These are phyloP conservation scores for Periparus ater DNA, from an alignment of 2,797 vertebrate genomes.

Conservation along the genomic window DNA sequence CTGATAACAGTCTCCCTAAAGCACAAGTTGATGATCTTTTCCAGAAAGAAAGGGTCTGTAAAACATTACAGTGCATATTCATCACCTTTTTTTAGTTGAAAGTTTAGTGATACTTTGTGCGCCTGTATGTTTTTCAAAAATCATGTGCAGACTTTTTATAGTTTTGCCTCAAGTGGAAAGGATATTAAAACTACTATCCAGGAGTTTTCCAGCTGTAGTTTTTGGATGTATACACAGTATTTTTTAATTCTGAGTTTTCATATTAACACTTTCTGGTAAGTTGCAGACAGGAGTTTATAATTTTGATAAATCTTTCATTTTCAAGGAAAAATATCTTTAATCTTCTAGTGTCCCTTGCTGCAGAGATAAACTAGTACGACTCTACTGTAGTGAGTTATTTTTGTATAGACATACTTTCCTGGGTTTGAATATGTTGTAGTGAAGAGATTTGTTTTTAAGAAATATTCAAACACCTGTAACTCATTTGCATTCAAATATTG, in stretches of 20 bases:
- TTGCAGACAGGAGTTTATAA: not conserved
- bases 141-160: not conserved
- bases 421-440: not conserved
- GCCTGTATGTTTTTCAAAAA: not conserved
- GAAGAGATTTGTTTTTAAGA: conserved; percentile 3
- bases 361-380: not conserved
- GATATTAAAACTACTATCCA: not conserved
- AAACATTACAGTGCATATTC: not conserved
- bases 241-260: not conserved
- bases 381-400: not conserved
- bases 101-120: not conserved
- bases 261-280: not conserved
- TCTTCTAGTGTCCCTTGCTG: not conserved
- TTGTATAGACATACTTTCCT: not conserved
- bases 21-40: not conserved
- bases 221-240: not conserved
- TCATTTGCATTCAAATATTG: not conserved
- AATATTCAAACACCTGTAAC: not conserved
- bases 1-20: not conserved
- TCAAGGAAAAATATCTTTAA: not conserved
- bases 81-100: not conserved
- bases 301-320: not conserved
- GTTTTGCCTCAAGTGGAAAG: not conserved
- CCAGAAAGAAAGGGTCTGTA: not conserved
- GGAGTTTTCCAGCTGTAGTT: not conserved